Evolutionary conservation across 2,113 vertebrate species (phyloP).

Genomic region (Notarius quadriscutis): DNA sequence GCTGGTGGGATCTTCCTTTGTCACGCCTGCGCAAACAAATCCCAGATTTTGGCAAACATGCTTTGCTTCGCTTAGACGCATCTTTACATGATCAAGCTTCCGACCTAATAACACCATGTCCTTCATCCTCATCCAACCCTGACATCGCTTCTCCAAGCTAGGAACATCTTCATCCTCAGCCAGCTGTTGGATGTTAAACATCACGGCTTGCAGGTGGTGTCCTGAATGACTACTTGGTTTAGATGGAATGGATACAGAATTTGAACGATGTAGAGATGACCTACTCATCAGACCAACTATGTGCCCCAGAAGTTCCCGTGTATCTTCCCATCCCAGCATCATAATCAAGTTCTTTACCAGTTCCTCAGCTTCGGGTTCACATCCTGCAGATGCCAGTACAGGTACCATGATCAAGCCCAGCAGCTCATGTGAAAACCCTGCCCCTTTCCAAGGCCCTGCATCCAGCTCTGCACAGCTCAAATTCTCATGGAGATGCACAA

Average conservation of each 20-base stretch:
- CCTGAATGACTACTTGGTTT: constrained; percentile 15
- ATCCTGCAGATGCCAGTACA: constrained; percentile 72
- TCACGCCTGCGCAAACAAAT: constrained; percentile 73
- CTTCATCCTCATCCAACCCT: constrained; percentile 65
- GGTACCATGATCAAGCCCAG: constrained; percentile 76
- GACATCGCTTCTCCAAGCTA: constrained; percentile 51
- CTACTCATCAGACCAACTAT: constrained; percentile 32
- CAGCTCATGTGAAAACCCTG: constrained; percentile 68
- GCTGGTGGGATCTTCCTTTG: constrained; percentile 38
- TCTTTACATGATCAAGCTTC: constrained; percentile 30
- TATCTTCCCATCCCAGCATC: constrained; percentile 65
- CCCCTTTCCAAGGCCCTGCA: constrained; percentile 66
- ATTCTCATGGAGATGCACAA: constrained; percentile 58
- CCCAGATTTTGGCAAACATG: constrained; percentile 68
- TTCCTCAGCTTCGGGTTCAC: constrained; percentile 62
- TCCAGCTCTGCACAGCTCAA: constrained; percentile 73
- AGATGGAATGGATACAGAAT: background rate
- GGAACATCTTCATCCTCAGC: constrained; percentile 33
- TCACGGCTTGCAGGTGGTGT: constrained; percentile 65
- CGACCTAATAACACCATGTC: constrained; percentile 59
- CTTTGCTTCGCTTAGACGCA: constrained; percentile 57
- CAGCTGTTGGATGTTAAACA: constrained; percentile 74
- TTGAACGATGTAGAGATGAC: background rate
- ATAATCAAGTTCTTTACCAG: constrained; percentile 65
- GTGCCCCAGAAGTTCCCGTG: constrained; percentile 66